Evolutionary conservation across 2,888 invertebrate genomes (phyloP), one percentile per base, ranked within the genome.

Genomic region (Gastracanthus pulcherrimus): DNA sequence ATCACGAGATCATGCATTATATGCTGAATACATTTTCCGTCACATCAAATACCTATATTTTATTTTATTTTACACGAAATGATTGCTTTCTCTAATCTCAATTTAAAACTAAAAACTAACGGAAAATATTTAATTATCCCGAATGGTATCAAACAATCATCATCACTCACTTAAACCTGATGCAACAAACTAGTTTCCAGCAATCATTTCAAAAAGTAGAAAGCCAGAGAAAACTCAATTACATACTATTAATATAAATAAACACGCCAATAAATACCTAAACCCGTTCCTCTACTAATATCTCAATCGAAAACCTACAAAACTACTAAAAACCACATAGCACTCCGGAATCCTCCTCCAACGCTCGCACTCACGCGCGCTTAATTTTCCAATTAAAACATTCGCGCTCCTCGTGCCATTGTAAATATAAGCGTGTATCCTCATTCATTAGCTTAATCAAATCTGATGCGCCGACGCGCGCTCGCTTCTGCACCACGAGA

Each of bases 401-500:
- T 48, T 62, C 60, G 34, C 51, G 19, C 48, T 23, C 16, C 36
- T n/a, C n/a, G n/a, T n/a, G 26, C 16, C 55, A 31, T 55, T 60
- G 36, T 48, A 62, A 66, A 62, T 80, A 67, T 36, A 55, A 45
- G 19, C 60, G 67, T 77, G 72, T 60, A 76, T 77, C 81, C 72
- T 60, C 67, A 36, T 74, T 77, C 60, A 74, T 81, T 60, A 78
- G 67, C 41, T 55, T 81, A 77, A 81, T 81, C 77, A 74, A 81
- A 78, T 81, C 81, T 70, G 74, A 74, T 69, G 72, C 38, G n/a
- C 62, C 62, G 23, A 26, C 55, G 26, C 69, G 34, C 23, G 7
- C 38, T 31, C 23, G 45, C 60, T 38, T n/a, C n/a, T n/a, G n/a
- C n/a, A n/a, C n/a, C n/a, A n/a, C 31, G 67, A 34, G 74, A 80